phyloP scores from a whole-genome alignment of 2,113 vertebrate genomes.

The Hypomesus transpacificus region DNA sequence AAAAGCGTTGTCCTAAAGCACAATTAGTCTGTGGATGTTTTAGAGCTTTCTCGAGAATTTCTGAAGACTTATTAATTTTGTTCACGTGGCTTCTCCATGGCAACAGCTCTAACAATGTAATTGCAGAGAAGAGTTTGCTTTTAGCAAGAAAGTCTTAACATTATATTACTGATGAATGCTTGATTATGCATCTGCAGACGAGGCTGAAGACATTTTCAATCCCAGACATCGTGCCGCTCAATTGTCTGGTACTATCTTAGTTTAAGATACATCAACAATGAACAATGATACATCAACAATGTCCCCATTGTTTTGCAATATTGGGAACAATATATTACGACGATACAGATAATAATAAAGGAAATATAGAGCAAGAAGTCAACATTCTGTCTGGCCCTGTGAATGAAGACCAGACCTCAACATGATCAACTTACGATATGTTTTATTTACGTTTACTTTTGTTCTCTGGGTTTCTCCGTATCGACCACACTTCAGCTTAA shows the following conservation, averaged over 20 bases:
- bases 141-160: constrained; percentile 9
- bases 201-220: too few species aligned
- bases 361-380: constrained; percentile 16
- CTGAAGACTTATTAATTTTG: constrained; percentile 39
- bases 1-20: constrained; percentile 57
- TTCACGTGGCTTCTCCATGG: constrained; percentile 55
- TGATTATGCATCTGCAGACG: too few species aligned
- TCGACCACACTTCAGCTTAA: constrained; percentile 34
- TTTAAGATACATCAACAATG: too few species aligned
- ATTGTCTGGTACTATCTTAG: too few species aligned
- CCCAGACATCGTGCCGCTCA: too few species aligned
- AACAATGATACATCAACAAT: too few species aligned
- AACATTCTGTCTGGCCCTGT: constrained; percentile 5
- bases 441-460: constrained; percentile 46
- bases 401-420: constrained; percentile 13
- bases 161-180: constrained; percentile 21
- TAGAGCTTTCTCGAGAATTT: constrained; percentile 60
- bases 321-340: too few species aligned
- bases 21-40: constrained; percentile 63
- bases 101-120: constrained; percentile 43
- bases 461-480: constrained; percentile 48
- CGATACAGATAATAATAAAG: background rate
- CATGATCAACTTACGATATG: constrained; percentile 21
- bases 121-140: constrained; percentile 45
- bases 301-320: too few species aligned